A percentile compares a stretch with the other conserved stretches of the same genome.
Evolutionary conservation across 2,113 vertebrate species (phyloP).

Genomic region (Motacilla alba): DNA sequence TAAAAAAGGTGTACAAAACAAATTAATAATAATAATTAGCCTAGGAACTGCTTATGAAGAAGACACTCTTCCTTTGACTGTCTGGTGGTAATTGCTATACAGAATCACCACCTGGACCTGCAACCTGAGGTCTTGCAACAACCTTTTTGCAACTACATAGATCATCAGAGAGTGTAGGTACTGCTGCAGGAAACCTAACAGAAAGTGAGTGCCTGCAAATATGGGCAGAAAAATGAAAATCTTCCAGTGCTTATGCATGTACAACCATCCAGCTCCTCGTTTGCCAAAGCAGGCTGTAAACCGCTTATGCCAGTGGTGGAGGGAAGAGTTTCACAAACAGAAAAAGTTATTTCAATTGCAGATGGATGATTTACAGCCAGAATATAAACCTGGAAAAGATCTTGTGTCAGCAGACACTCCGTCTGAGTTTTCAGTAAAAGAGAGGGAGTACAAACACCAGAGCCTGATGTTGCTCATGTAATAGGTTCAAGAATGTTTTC

Average conservation of each 20-base stretch:
- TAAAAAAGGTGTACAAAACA: neutral
- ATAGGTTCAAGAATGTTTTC: neutral
- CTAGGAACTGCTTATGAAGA: neutral
- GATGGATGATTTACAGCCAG: neutral
- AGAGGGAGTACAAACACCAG: neutral
- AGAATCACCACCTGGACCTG: neutral
- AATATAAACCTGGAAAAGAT: neutral
- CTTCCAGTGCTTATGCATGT: neutral
- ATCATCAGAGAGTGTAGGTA: neutral
- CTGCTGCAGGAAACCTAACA: neutral
- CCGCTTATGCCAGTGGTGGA: fast-evolving
- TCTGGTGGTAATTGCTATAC: neutral
- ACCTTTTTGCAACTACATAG: neutral
- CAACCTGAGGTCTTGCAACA: neutral
- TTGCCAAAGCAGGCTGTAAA: neutral
- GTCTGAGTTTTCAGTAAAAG: neutral
- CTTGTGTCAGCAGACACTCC: neutral
- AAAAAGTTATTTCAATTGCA: neutral
- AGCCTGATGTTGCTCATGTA: neutral
- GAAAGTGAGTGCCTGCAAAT: neutral
- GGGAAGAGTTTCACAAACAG: neutral
- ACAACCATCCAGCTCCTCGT: fast-evolving
- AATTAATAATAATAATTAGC: neutral
- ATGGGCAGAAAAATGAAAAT: neutral
- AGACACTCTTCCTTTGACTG: neutral